phyloP scores from a whole-genome alignment of 2,113 vertebrate species.

The Polypterus bichir region DNA sequence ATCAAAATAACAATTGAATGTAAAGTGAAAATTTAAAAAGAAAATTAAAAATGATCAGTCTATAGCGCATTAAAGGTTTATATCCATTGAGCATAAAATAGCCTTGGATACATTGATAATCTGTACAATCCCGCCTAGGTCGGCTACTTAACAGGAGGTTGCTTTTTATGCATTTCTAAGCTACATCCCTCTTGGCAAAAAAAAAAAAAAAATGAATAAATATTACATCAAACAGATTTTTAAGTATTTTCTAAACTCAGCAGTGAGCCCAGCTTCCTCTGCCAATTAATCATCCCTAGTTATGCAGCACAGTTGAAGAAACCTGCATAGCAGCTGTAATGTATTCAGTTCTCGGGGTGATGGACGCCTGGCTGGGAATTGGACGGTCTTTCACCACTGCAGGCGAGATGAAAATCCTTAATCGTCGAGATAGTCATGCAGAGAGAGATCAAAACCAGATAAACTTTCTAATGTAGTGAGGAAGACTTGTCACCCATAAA shows the following conservation, averaged over 20 bases:
- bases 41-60: too few relatives aligned
- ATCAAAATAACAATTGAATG: too few relatives aligned
- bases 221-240: conserved; percentile 7
- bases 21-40: too few relatives aligned
- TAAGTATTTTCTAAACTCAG: conserved; percentile 5
- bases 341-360: background rate
- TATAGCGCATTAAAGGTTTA: too few relatives aligned
- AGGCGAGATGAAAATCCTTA: background rate
- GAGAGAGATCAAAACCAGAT: background rate
- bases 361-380: background rate
- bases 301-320: background rate
- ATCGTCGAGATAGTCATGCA: background rate
- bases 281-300: conserved; percentile 1
- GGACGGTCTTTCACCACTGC: background rate
- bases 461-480: background rate
- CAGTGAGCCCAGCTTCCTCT: conserved; percentile 1
- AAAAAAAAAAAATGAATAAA: background rate
- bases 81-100: too few relatives aligned
- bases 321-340: background rate
- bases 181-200: background rate
- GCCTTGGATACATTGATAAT: too few relatives aligned
- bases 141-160: too few relatives aligned
- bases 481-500: too few relatives aligned
- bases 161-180: background rate
- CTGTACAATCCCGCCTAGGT: too few relatives aligned